Evolutionary conservation across 2,888 invertebrate species (phyloP).

Genomic region (Gryllus longicercus): DNA sequence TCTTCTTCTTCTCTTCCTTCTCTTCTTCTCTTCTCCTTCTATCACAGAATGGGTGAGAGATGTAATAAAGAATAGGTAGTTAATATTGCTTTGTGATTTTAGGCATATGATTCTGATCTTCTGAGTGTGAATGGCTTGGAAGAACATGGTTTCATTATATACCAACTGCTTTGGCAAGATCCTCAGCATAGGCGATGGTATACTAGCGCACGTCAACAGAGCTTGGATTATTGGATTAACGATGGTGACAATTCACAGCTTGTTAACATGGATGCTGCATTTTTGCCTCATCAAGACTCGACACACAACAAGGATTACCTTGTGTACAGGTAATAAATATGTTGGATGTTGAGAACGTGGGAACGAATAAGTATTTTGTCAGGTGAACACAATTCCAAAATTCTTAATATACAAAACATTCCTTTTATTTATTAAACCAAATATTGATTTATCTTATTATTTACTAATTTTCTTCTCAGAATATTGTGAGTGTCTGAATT

Average conservation of each 20-base stretch:
- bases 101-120: constrained; percentile 77
- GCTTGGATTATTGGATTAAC: constrained; percentile 75
- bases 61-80: background rate
- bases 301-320: constrained; percentile 66
- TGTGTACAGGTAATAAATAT: constrained; percentile 61
- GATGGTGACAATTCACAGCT: constrained; percentile 78
- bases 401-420: too few species aligned
- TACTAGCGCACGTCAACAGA: constrained; percentile 71
- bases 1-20: background rate
- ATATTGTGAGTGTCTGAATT: too few species aligned
- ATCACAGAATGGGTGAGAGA: too few species aligned
- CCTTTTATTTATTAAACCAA: too few species aligned
- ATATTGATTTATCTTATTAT: too few species aligned
- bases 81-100: constrained; percentile 21
- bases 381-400: too few species aligned
- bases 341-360: too few species aligned
- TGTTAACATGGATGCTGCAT: constrained; percentile 75
- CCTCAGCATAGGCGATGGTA: constrained; percentile 86
- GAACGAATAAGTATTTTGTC: too few species aligned
- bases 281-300: constrained; percentile 57
- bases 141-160: constrained; percentile 83
- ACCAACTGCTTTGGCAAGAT: constrained; percentile 76
- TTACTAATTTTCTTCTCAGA: too few species aligned
- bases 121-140: constrained; percentile 74
- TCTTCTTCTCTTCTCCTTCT: background rate